phyloP scores from a whole-genome alignment of 2,888 invertebrate genomes.

The Carabus problematicus region DNA sequence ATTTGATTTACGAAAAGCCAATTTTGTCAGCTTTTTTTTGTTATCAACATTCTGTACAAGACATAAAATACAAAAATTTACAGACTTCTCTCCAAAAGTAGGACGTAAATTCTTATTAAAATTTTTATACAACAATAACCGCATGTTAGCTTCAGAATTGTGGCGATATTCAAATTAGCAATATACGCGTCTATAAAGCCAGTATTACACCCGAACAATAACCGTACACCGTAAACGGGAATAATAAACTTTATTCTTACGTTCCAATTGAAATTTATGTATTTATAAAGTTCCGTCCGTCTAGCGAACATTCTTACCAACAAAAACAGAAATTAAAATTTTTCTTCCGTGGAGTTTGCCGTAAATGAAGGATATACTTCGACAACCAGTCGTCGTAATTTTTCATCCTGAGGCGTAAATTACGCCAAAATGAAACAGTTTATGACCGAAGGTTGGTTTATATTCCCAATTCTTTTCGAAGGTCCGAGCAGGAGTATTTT shows the following conservation, averaged over 20 bases:
- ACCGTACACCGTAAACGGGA: conserved; percentile 4
- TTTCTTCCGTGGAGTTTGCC: not conserved
- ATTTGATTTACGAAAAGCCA: too few relatives aligned
- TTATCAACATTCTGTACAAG: too few relatives aligned
- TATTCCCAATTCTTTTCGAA: conserved; percentile 23
- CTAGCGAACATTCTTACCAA: not conserved
- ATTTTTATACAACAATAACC: too few relatives aligned
- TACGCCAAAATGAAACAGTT: conserved; percentile 39
- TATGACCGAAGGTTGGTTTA: conserved; percentile 31
- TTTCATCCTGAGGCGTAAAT: conserved; percentile 29
- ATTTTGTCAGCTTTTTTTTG: too few relatives aligned
- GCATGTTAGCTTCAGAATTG: too few relatives aligned
- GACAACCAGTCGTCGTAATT: conserved; percentile 19
- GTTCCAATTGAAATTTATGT: conserved; percentile 38
- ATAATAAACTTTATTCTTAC: conserved; percentile 32
- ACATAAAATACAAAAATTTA: too few relatives aligned
- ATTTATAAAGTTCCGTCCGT: conserved; percentile 28
- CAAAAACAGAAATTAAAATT: conserved; percentile 5
- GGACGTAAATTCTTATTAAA: too few relatives aligned
- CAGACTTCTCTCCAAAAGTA: too few relatives aligned
- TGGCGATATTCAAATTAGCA: conserved; percentile 31
- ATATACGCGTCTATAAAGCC: conserved; percentile 30
- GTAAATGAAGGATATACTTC: not conserved
- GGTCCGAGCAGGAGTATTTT: not conserved
- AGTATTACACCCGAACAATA: conserved; percentile 16